A percentile compares a stretch with the other conserved stretches of the same genome.
Conservation (phyloP, 2,888 invertebrate genomes). For the Latrodectus elegans region DNA sequence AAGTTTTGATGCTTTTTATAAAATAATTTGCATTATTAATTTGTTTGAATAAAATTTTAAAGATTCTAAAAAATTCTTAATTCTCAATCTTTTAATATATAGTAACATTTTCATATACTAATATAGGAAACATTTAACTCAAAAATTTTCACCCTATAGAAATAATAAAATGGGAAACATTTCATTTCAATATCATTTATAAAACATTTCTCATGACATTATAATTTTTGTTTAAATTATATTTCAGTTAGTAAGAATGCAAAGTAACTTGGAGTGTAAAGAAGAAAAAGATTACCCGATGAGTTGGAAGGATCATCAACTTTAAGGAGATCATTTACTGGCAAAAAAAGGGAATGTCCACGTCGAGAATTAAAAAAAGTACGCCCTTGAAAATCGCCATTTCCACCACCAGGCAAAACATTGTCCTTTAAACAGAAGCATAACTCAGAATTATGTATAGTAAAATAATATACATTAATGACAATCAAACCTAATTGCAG, state of each 20-base stretch:
- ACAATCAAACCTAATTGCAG: too few species aligned
- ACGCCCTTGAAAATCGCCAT: conserved; percentile 76
- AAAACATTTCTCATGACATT: background rate
- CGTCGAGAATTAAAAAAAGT: conserved; percentile 75
- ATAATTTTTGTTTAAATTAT: background rate
- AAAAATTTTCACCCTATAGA: background rate
- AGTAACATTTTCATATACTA: background rate
- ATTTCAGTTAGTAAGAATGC: background rate
- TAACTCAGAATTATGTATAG: too few species aligned
- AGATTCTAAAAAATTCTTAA: too few species aligned
- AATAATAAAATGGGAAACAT: background rate
- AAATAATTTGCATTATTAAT: too few species aligned
- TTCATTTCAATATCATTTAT: background rate
- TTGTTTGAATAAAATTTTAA: too few species aligned
- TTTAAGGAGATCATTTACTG: conserved; percentile 75
- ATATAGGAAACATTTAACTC: background rate
- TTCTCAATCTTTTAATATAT: background rate
- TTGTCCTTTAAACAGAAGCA: conserved; percentile 74
- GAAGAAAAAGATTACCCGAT: conserved; percentile 16
- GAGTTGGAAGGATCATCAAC: conserved; percentile 71
- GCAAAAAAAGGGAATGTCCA: conserved; percentile 76
- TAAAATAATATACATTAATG: too few species aligned
- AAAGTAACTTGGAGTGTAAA: too few species aligned
- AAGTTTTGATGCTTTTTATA: too few species aligned
- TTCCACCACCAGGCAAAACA: conserved; percentile 76